These are phyloP conservation scores for Cyprinodon tularosa DNA, from an alignment of 2,113 vertebrate species.

Conservation along the genomic window DNA sequence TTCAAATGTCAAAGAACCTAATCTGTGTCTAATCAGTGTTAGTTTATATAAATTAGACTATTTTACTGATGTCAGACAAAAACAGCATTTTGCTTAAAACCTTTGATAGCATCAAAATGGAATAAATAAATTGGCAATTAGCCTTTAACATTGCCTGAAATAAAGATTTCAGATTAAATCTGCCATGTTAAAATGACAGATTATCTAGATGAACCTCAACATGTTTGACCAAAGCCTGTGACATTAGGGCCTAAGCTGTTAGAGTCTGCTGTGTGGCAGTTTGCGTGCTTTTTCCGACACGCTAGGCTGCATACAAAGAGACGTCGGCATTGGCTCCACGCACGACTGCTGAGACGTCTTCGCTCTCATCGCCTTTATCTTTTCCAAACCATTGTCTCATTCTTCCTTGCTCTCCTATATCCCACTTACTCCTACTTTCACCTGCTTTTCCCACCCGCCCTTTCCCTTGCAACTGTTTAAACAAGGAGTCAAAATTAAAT, in stretches of 20 bases:
- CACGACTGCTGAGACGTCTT: conserved; percentile 56
- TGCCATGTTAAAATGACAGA: not conserved
- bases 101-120: not conserved
- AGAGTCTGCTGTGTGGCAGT: conserved; percentile 37
- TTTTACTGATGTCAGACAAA: not conserved
- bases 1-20: too few relatives aligned
- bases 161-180: not conserved
- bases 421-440: conserved; percentile 49
- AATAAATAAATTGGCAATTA: not conserved
- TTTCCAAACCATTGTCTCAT: conserved; percentile 37
- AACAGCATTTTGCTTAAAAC: not conserved
- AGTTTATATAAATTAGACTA: too few relatives aligned
- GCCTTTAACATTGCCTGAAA: not conserved
- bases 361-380: conserved; percentile 58
- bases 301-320: conserved; percentile 60
- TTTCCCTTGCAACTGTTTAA: conserved; percentile 8
- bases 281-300: conserved; percentile 37
- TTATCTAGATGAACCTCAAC: conserved; percentile 27
- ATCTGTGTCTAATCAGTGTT: too few relatives aligned
- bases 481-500: not conserved
- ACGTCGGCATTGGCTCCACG: conserved; percentile 43
- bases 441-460: conserved; percentile 22
- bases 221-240: conserved; percentile 29
- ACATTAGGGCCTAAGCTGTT: conserved; percentile 17
- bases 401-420: conserved; percentile 18